Conservation (phyloP, 2,888 invertebrate species). For the Nymphalis c-album region DNA sequence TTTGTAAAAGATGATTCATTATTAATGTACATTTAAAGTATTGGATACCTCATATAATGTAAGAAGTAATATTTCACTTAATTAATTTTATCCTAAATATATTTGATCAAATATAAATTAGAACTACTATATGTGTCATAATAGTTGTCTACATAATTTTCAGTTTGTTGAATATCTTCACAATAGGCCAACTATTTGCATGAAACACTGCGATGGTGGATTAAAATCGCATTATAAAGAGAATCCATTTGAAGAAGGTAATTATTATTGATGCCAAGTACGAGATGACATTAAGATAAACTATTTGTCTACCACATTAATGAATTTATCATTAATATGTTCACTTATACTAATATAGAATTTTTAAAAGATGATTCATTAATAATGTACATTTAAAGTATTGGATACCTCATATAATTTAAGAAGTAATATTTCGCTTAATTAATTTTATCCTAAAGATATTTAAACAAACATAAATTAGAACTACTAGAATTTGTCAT, state of each 20-base stretch:
- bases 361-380: background rate
- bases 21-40: conserved; percentile 3
- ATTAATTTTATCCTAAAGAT: background rate
- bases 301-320: background rate
- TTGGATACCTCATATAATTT: conserved; percentile 10
- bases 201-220: no score
- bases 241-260: background rate
- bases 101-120: background rate
- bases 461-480: background rate
- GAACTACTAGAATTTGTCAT: background rate
- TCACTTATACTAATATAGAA: no score
- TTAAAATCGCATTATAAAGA: no score
- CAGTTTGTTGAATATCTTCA: no score
- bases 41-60: conserved; percentile 4
- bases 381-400: conserved; percentile 4
- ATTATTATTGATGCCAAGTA: background rate
- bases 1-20: background rate
- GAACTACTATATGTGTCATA: background rate
- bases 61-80: background rate
- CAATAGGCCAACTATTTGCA: no score
- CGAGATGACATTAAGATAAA: no score
- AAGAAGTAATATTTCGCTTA: background rate
- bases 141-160: background rate
- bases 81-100: background rate
- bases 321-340: background rate